Percentiles rank a stretch among this genome's conserved stretches.
phyloP scores from a whole-genome alignment of 2,888 invertebrate species.

The Aphrophora alni region DNA sequence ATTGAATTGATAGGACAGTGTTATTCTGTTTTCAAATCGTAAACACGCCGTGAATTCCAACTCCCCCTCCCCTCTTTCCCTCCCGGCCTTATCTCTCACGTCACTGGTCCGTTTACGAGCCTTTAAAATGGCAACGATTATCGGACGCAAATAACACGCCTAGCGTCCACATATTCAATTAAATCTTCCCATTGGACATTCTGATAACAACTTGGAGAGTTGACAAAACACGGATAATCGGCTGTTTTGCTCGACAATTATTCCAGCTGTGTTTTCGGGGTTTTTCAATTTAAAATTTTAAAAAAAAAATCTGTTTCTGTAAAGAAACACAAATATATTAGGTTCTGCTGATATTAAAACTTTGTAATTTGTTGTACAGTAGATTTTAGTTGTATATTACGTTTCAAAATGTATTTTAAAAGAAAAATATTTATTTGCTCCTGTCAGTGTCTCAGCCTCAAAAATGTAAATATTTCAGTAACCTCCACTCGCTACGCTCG shows the following conservation, averaged over 20 bases:
- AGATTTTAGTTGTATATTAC: no score
- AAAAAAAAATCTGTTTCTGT: no score
- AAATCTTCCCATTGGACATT: conserved; percentile 1
- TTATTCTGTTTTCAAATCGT: neutral
- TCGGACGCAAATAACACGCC: neutral
- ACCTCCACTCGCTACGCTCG: no score
- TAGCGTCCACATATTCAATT: neutral
- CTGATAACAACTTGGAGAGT: neutral
- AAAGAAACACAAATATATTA: neutral
- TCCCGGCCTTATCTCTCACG: neutral
- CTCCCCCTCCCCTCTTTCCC: no score
- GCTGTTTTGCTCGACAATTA: neutral
- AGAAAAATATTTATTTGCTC: no score
- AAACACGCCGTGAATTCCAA: neutral
- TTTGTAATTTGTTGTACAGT: neutral
- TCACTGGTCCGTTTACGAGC: conserved; percentile 2
- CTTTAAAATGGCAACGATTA: neutral
- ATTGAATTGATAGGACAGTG: neutral
- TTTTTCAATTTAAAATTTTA: no score
- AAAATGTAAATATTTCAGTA: no score
- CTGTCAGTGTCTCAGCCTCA: no score
- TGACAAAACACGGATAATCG: neutral
- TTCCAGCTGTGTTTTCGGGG: neutral
- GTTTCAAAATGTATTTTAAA: no score
- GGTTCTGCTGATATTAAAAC: neutral